Percentiles rank a stretch among this genome's conserved stretches.
These are phyloP conservation scores for Lanius ludovicianus DNA, from an alignment of 2,113 vertebrate species.

Conservation along the genomic window DNA sequence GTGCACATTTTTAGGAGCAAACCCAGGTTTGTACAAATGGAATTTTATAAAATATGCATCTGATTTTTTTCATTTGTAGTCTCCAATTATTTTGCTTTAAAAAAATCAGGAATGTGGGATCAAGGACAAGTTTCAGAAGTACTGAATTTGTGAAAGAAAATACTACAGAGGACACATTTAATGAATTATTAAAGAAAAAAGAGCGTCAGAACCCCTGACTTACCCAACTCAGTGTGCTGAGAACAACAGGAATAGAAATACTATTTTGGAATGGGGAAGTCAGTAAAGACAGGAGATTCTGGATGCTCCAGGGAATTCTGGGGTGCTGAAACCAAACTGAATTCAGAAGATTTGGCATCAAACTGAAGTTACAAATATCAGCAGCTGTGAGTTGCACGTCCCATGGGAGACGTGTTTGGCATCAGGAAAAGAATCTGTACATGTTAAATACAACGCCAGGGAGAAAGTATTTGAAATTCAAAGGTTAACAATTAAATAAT, in stretches of 20 bases:
- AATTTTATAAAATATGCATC: not conserved
- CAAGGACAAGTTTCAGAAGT: slow-evolving; percentile 6
- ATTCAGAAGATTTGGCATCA: not conserved
- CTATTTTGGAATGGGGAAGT: not conserved
- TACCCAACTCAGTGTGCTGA: not conserved
- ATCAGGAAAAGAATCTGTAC: slow-evolving; percentile 29
- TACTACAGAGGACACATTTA: not conserved
- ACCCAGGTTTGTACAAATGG: not conserved
- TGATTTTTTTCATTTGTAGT: not conserved
- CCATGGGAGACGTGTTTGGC: slow-evolving; percentile 21
- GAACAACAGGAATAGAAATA: not conserved
- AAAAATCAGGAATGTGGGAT: not conserved
- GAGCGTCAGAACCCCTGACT: not conserved
- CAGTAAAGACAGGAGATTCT: not conserved
- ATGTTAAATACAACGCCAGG: slow-evolving; percentile 43
- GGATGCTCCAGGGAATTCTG: not conserved
- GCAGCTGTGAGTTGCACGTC: not conserved
- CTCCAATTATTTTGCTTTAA: slow-evolving; percentile 5
- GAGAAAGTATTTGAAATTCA: not conserved
- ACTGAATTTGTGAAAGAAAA: slow-evolving; percentile 7
- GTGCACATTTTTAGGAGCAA: not conserved
- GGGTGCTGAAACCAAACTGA: not conserved
- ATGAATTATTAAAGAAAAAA: slow-evolving; percentile 5
- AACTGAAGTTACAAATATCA: not conserved
- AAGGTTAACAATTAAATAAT: slow-evolving; percentile 33